These are phyloP conservation scores for Cladopsammia gracilis DNA, from an alignment of 64 coral and sea anemone genomes.

Conservation along the genomic window DNA sequence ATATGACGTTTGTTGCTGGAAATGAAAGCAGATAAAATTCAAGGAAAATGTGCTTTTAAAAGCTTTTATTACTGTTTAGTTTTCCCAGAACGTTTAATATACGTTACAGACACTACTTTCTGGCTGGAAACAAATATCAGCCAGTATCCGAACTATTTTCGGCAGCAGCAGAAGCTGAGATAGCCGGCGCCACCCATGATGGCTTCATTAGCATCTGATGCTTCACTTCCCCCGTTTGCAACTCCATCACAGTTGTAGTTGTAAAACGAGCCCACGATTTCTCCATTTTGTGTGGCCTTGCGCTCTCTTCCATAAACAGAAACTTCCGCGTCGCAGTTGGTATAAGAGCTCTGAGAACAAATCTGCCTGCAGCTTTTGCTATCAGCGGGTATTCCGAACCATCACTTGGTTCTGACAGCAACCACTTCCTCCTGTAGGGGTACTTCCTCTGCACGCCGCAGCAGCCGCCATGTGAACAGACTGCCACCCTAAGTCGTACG, in stretches of 20 bases:
- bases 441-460: slow-evolving; percentile 76
- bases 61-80: too few species aligned
- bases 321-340: slow-evolving; percentile 55
- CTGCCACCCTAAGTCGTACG: slow-evolving; percentile 63
- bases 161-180: slow-evolving; percentile 64
- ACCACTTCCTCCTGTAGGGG: slow-evolving; percentile 52
- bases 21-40: too few species aligned
- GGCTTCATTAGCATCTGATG: neutral
- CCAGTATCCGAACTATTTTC: slow-evolving; percentile 5
- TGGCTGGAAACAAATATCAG: too few species aligned
- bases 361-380: slow-evolving; percentile 51
- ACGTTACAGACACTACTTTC: too few species aligned
- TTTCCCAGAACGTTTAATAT: too few species aligned
- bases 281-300: slow-evolving; percentile 42
- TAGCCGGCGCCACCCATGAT: slow-evolving; percentile 2
- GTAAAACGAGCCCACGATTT: slow-evolving; percentile 50
- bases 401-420: slow-evolving; percentile 55
- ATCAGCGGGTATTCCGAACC: slow-evolving; percentile 15
- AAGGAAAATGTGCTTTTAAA: too few species aligned
- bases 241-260: slow-evolving; percentile 29
- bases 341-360: slow-evolving; percentile 21
- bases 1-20: too few species aligned
- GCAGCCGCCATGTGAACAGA: slow-evolving; percentile 68
- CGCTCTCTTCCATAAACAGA: slow-evolving; percentile 56
- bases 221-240: slow-evolving; percentile 46